Evolutionary conservation across 30 jellyfish, hydroid and myxozoan species (phyloP), one percentile per base, ranked within the genome.

Genomic region (Clytia hemisphaerica): DNA sequence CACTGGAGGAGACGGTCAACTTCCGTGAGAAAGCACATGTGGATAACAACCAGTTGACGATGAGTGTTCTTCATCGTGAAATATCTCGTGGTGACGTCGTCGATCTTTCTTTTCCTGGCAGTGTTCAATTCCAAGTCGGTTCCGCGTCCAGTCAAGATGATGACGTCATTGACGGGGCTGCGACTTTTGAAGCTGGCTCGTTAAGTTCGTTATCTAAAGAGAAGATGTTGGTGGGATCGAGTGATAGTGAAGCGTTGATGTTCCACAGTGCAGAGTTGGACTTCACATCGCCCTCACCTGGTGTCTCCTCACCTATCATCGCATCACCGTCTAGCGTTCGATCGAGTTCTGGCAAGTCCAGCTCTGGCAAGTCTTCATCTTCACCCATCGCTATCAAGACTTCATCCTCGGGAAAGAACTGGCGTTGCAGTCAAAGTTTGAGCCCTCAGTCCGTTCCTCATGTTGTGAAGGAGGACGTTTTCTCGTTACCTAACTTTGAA

Each of bases 51-150:
- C 75, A 67, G 25, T 53, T 86, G 75, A 86, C 96, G 2, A 88
- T 86, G 50, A 86, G 96, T 55, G 92, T 70, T 24, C 62, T 86
- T 44, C 83, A 86, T 19, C 93, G 93, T 14, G 96, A 86, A 53
- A 86, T 86, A 24, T 86, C 96, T 27, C 79, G 67, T 12, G 85
- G 74, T 47, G 87, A 70, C 53, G 72, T 71, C 34, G 86, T 73
- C 16, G 60, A 48, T 12, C 49, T 69, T 50, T 71, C 81, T 21
- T 69, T 69, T 18, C 25, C 65, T 14, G 96, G 70, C 44, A 21
- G 62, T 28, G 32, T 84, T 32, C 76, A 55, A 16, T 75, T 57
- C 62, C 75, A 35, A 21, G 38, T 72, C 45, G 76, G 50, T 37
- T 84, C 93, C 75, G 79, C 74, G 36, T 71, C 67, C 3, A 59